Conservation (phyloP, 2,113 vertebrate genomes). For the Oncorhynchus tshawytscha region DNA sequence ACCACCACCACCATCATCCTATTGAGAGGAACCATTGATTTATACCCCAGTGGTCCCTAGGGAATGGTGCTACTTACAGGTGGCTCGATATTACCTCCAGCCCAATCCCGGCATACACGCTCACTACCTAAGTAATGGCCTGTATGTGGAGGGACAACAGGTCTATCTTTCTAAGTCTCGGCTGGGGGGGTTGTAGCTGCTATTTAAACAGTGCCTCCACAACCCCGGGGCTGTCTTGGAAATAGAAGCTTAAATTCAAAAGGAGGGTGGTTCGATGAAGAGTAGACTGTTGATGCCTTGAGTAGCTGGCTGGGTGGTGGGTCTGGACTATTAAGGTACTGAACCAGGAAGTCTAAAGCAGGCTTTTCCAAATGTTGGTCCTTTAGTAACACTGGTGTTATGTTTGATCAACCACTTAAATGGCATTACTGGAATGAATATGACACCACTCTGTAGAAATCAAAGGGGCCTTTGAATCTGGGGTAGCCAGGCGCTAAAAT, state of each 20-base stretch:
- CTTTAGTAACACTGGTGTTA: background rate
- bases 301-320: slow-evolving; percentile 7
- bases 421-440: too few species aligned
- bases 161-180: slow-evolving; percentile 44
- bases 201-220: slow-evolving; percentile 21
- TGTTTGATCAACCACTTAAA: background rate
- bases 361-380: slow-evolving; percentile 8
- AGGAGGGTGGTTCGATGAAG: slow-evolving; percentile 32
- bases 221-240: slow-evolving; percentile 29
- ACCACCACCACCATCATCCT: slow-evolving; percentile 51
- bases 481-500: too few species aligned
- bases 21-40: slow-evolving; percentile 56
- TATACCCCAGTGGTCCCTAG: slow-evolving; percentile 50
- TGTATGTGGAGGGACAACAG: slow-evolving; percentile 37
- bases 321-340: background rate
- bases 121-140: slow-evolving; percentile 48
- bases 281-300: slow-evolving; percentile 2
- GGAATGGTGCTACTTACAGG: slow-evolving; percentile 52
- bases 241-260: slow-evolving; percentile 43
- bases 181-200: slow-evolving; percentile 20
- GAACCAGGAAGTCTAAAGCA: slow-evolving; percentile 4
- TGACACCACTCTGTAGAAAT: too few species aligned
- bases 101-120: slow-evolving; percentile 14
- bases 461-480: too few species aligned
- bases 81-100: slow-evolving; percentile 41